Evolutionary conservation across 2,888 invertebrate genomes (phyloP).

Genomic region (Agriopis leucophaearia): DNA sequence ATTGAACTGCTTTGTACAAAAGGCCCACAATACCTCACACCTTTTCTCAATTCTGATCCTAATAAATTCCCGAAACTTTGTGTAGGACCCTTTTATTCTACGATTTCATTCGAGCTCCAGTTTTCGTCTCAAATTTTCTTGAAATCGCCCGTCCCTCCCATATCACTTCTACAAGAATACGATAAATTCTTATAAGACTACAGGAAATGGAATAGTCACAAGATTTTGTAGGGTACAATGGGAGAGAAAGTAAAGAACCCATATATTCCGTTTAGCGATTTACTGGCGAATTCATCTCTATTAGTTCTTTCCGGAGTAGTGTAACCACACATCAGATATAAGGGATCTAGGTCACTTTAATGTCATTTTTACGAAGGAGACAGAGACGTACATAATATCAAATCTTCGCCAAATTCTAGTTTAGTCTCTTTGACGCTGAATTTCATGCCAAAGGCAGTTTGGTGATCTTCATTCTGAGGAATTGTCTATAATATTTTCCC

Average conservation of each 20-base stretch:
- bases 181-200: slow-evolving; percentile 20
- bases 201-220: slow-evolving; percentile 18
- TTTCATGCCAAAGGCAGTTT: too few species aligned
- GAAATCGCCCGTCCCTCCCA: slow-evolving; percentile 23
- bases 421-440: too few species aligned
- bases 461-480: too few species aligned
- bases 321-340: background rate
- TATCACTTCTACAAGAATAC: slow-evolving; percentile 23
- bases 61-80: slow-evolving; percentile 22
- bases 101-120: slow-evolving; percentile 14
- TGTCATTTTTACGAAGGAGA: too few species aligned
- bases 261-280: slow-evolving; percentile 23
- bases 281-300: slow-evolving; percentile 25
- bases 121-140: slow-evolving; percentile 25
- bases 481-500: too few species aligned
- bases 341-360: too few species aligned
- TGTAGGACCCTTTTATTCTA: slow-evolving; percentile 20
- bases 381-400: too few species aligned
- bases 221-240: slow-evolving; percentile 14
- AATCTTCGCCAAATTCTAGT: too few species aligned
- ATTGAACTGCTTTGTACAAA: slow-evolving; percentile 12
- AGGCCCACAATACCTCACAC: slow-evolving; percentile 13
- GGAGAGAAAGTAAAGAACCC: slow-evolving; percentile 19
- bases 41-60: slow-evolving; percentile 17
- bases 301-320: slow-evolving; percentile 21